These are phyloP conservation scores for Nyctereutes procyonoides DNA, from an alignment of 2,113 vertebrate species.

Conservation along the genomic window DNA sequence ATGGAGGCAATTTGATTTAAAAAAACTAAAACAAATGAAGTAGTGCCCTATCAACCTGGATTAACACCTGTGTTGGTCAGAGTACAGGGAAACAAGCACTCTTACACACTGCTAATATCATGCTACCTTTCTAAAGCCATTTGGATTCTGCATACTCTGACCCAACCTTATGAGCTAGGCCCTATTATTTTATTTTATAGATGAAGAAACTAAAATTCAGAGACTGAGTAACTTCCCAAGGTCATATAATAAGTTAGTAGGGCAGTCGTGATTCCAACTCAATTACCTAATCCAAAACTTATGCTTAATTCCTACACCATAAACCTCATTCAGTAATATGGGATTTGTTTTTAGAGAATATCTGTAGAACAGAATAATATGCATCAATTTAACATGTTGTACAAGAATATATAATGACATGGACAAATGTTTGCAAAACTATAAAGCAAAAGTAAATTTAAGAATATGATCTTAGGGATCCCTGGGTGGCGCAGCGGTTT, in stretches of 20 bases:
- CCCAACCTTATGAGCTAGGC: not conserved
- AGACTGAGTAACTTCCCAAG: slow-evolving; percentile 18
- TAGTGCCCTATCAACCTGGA: not conserved
- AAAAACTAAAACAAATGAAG: not conserved
- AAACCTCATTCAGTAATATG: not conserved
- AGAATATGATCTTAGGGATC: not conserved
- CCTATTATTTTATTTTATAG: not conserved
- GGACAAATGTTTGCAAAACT: not conserved
- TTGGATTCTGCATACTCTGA: not conserved
- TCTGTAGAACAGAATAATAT: not conserved
- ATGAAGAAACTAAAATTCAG: slow-evolving; percentile 18
- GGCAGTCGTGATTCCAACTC: not conserved
- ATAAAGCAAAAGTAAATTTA: slow-evolving; percentile 10
- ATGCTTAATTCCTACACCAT: not conserved
- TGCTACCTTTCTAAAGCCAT: not conserved
- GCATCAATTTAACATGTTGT: not conserved
- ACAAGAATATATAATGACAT: not conserved
- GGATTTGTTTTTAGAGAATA: not conserved
- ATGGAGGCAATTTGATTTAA: not conserved
- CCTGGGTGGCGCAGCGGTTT: no score
- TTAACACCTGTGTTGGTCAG: not conserved
- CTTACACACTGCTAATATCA: not conserved
- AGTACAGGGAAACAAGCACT: not conserved
- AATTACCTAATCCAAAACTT: not conserved
- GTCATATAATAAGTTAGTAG: not conserved